Conservation (phyloP, 2,888 invertebrate species). For the Augiades crinisus region DNA sequence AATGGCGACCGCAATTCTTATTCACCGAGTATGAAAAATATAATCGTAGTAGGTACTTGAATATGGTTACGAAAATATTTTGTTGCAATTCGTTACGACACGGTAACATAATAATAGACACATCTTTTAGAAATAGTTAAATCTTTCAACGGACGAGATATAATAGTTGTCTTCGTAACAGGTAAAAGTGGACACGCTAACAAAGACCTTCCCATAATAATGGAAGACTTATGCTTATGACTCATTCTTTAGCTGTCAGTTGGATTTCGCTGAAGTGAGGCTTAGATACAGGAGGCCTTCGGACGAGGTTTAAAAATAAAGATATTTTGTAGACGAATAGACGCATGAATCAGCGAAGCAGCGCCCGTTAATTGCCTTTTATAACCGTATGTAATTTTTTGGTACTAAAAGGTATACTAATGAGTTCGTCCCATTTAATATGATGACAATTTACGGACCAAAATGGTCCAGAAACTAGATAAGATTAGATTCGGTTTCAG, state of each 20-base stretch:
- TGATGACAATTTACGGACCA: too few relatives aligned
- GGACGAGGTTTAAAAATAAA: slow-evolving; percentile 20
- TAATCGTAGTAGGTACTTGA: too few relatives aligned
- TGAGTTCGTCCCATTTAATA: too few relatives aligned
- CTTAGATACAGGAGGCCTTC: slow-evolving; percentile 33
- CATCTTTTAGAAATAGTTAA: not conserved
- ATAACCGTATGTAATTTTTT: too few relatives aligned
- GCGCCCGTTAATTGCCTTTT: not conserved
- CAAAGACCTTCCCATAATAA: slow-evolving; percentile 43
- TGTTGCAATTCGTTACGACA: slow-evolving; percentile 1
- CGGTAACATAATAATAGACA: not conserved
- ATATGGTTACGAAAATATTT: not conserved
- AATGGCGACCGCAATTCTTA: too few relatives aligned
- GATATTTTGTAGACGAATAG: slow-evolving; percentile 8
- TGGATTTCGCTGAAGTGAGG: slow-evolving; percentile 42
- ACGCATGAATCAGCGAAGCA: not conserved
- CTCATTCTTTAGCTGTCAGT: slow-evolving; percentile 47
- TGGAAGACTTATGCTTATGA: slow-evolving; percentile 48
- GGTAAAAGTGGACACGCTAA: slow-evolving; percentile 43
- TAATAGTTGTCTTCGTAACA: slow-evolving; percentile 29
- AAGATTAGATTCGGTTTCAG: too few relatives aligned
- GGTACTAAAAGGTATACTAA: too few relatives aligned
- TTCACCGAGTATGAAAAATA: too few relatives aligned
- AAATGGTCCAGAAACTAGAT: too few relatives aligned
- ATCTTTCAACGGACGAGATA: slow-evolving; percentile 9